A percentile compares a stretch with the other conserved stretches of the same genome.
Conservation (phyloP, 2,113 vertebrate genomes). For the Anolis carolinensis region DNA sequence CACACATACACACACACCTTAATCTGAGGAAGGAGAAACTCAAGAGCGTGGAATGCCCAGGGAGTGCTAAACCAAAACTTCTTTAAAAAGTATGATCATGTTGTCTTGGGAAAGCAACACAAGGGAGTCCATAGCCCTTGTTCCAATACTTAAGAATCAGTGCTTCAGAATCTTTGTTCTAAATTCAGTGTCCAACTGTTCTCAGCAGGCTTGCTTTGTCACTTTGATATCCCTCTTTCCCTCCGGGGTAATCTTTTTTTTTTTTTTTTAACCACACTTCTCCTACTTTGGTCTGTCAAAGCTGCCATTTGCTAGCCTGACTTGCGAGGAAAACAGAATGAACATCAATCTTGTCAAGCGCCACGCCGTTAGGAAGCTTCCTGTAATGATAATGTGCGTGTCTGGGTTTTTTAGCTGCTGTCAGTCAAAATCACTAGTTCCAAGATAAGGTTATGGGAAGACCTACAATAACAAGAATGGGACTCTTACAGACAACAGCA, state of each 20-base stretch:
- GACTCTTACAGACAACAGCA: background rate
- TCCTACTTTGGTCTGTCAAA: slow-evolving; percentile 7
- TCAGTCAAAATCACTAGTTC: background rate
- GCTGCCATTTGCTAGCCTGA: slow-evolving; percentile 14
- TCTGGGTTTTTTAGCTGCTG: slow-evolving; percentile 28
- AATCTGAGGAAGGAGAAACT: background rate
- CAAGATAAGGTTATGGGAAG: background rate
- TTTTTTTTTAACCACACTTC: too few relatives aligned
- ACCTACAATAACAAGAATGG: background rate
- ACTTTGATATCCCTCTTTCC: background rate
- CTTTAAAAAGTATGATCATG: background rate
- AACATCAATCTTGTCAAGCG: background rate
- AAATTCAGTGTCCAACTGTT: slow-evolving; percentile 22
- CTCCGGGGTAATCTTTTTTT: background rate
- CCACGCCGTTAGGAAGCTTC: background rate
- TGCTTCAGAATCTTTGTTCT: slow-evolving; percentile 7
- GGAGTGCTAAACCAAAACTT: background rate
- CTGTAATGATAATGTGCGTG: slow-evolving; percentile 12
- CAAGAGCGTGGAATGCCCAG: background rate
- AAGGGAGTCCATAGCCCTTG: background rate
- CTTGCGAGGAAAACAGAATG: background rate
- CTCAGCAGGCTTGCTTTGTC: background rate
- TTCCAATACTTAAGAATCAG: background rate
- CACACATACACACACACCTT: too few relatives aligned
- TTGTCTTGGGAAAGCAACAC: background rate